Evolutionary conservation across 2,888 invertebrate genomes (phyloP), one percentile per base, ranked within the genome.

Genomic region (Heterodera filipjevi): DNA sequence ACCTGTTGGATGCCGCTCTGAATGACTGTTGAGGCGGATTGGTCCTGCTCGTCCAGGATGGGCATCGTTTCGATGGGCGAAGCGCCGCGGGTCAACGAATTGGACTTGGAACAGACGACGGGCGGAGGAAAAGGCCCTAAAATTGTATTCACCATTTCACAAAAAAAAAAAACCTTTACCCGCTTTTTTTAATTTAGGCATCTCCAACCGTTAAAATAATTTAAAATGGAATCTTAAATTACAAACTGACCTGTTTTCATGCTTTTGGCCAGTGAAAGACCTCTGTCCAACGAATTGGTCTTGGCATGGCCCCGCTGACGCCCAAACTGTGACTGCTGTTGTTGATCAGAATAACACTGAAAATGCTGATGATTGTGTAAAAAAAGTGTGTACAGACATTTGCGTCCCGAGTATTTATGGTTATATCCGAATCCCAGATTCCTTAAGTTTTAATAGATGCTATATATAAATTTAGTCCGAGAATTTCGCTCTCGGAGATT

Each of bases 71-170:
- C 79, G 19, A 75, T 76, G 32, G 82, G 83, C 14, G 83, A 84
- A 77, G 82, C 82, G 22, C 82, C 82, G 19, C 86, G 77, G 2
- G 81, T 87, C 71, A 88, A 79, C 35, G 84, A 84, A 70, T 81
- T 84, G 66, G 86, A 85, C 79, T 84, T 87, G 49, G 71, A 81
- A 22, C 79, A 71, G 14, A 84, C 77, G 3, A 85, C 80, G 6
- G 87, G 84, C 39, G 87, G 87, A 32, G 87, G 87, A 71, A 86
- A 87, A 8, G 87, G 87, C 12, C 87, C 87, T 75, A 27, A 66
- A 59, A 19, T 0, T 6, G 22, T n/a, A 19, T 8, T 12, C 49
- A 59, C 27, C 14, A 75, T 27, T 75, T 8, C 12, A 33, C 14
- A 19, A 32, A 8, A 8, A 6, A n/a, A n/a, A n/a, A n/a, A n/a